These are phyloP conservation scores for Pachyramphus minor DNA, from an alignment of 2,113 vertebrate species.

Conservation along the genomic window DNA sequence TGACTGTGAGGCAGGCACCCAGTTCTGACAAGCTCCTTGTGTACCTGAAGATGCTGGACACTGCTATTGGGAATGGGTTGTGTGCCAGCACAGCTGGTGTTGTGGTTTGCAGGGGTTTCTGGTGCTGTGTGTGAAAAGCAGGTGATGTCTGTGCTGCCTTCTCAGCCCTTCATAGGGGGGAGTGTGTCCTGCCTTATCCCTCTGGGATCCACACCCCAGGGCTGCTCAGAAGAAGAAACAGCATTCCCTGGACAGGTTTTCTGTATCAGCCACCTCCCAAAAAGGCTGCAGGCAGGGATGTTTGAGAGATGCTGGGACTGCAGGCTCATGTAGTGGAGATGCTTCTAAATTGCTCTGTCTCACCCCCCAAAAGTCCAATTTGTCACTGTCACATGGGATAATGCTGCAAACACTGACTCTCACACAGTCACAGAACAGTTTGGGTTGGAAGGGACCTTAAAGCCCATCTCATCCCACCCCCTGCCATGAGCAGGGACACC, in stretches of 20 bases:
- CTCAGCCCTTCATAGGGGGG: neutral
- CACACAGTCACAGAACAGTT: neutral
- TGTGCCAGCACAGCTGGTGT: neutral
- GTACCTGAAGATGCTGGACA: neutral
- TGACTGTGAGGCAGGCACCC: neutral
- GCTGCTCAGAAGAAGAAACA: neutral
- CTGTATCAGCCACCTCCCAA: neutral
- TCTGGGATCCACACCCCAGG: neutral
- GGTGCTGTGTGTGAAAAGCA: fast-evolving
- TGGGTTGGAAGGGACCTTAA: neutral
- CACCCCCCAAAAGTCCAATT: neutral
- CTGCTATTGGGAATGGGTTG: fast-evolving
- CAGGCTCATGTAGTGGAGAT: neutral
- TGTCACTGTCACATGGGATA: neutral
- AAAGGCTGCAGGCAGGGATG: neutral
- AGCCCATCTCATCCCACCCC: neutral
- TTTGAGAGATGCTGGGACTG: neutral
- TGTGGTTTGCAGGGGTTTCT: neutral
- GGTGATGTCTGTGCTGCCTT: neutral
- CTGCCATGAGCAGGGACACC: neutral
- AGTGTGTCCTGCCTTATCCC: neutral
- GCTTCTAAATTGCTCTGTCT: neutral
- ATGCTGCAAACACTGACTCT: neutral
- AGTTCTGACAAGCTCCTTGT: neutral
- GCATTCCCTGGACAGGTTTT: neutral